Evolutionary conservation across 92 coral and sea anemone species (phyloP), one percentile per base, ranked within the genome.

Genomic region (Paragorgia papillata): DNA sequence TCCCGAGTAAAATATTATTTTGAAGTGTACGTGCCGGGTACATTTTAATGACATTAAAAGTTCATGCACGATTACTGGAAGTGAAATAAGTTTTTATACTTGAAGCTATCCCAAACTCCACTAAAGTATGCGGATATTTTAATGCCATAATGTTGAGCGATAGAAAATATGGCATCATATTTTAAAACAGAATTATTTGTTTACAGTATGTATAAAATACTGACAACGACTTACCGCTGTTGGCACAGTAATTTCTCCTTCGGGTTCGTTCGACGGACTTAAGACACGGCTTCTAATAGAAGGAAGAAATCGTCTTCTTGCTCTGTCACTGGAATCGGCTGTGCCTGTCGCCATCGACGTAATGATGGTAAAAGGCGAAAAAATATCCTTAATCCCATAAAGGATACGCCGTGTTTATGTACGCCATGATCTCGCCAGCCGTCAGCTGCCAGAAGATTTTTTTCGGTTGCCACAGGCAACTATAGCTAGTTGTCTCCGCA

Each of bases 261-360:
- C n/a, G n/a, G n/a, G n/a, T n/a, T n/a, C 40, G 32, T 46, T 59
- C 12, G 58, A 68, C 3, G 97, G 97, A 70, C 88, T 93, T 51
- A 86, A 90, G 22, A 88, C 89, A 18, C 97, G 97, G 34, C 88
- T 93, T 51, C 89, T 90, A 19, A 93, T 93, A 48, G 97, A 96
- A 25, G 97, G 97, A 32, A 93, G 69, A 62, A 93, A 80, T 28
- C 97, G 88, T 33, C 33, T 30, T 14, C 75, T 68, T 28, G 40
- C 13, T 68, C 75, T 25, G 58, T 29, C 59, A 44, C 20, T 68
- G 7, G 75, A 46, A 12, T 68, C 58, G 31, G 75, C 2, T 27
- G 75, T 44, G 31, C 58, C 2, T 27, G 75, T 44, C 20, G 75
- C 75, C 75, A 68, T 68, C 37, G 75, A 29, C 31, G 44, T 57